These are phyloP conservation scores for Tor tambroides DNA, from an alignment of 2,113 vertebrate genomes.

Conservation along the genomic window DNA sequence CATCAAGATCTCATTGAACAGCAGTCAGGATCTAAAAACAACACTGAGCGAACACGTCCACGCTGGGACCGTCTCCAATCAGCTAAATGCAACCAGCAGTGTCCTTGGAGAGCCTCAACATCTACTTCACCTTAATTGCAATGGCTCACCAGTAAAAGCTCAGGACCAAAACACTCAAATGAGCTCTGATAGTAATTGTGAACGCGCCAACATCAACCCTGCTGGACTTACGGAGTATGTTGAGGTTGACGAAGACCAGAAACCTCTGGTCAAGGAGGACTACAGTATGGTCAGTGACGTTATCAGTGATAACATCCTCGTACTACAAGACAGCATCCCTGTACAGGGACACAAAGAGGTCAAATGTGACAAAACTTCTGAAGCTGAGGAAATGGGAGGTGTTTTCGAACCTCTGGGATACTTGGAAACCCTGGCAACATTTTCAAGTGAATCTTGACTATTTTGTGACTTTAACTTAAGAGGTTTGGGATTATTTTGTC, in stretches of 20 bases:
- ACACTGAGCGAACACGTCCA: background rate
- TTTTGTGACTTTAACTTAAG: background rate
- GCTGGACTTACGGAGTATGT: slow-evolving; percentile 76
- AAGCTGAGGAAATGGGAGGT: slow-evolving; percentile 7
- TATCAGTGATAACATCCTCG: slow-evolving; percentile 70
- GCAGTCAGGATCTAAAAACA: background rate
- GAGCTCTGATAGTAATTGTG: background rate
- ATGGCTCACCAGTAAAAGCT: background rate
- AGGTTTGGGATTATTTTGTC: slow-evolving; percentile 1
- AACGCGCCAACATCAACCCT: slow-evolving; percentile 41
- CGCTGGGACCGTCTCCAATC: background rate
- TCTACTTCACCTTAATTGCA: background rate
- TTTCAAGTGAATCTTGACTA: slow-evolving; percentile 3
- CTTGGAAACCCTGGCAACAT: slow-evolving; percentile 14
- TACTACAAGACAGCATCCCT: slow-evolving; percentile 69
- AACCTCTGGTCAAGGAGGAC: slow-evolving; percentile 71
- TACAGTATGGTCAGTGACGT: slow-evolving; percentile 82
- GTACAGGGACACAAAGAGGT: slow-evolving; percentile 4
- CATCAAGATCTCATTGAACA: background rate
- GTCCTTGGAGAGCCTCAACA: background rate
- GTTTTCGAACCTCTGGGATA: slow-evolving; percentile 29
- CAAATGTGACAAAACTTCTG: background rate
- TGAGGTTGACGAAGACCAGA: slow-evolving; percentile 75
- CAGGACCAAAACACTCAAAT: background rate
- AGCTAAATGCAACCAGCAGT: background rate